These are phyloP conservation scores for Falco berigora DNA, from an alignment of 2,797 vertebrate genomes.

Conservation along the genomic window DNA sequence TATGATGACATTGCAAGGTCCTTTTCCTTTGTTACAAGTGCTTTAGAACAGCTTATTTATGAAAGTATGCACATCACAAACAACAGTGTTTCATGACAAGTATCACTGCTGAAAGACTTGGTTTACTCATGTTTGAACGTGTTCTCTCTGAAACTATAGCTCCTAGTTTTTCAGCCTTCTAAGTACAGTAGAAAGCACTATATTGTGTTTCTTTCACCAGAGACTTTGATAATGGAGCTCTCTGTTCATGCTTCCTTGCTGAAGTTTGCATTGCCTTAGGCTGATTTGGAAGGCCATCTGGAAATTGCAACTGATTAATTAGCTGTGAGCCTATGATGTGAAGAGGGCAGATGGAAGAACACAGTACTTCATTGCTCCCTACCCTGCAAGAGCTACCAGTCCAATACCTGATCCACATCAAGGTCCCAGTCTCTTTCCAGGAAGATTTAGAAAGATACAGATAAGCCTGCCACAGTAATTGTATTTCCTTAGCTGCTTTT, in stretches of 20 bases:
- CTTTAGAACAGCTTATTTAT: not conserved
- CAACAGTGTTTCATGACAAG: not conserved
- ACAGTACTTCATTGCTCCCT: not conserved
- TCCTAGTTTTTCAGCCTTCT: not conserved
- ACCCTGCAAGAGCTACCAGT: not conserved
- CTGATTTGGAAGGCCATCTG: conserved; percentile 27
- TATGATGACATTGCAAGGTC: not conserved
- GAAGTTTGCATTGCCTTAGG: not conserved
- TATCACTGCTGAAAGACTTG: not conserved
- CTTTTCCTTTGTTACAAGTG: not conserved
- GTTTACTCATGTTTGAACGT: not conserved
- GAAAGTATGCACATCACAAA: not conserved
- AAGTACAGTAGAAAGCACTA: not conserved
- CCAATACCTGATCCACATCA: accelerated
- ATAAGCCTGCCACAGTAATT: not conserved
- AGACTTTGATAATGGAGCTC: not conserved
- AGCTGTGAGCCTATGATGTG: not conserved
- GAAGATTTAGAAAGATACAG: not conserved
- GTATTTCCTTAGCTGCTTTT: not conserved
- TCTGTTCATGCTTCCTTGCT: not conserved
- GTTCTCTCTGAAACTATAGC: not conserved
- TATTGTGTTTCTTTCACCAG: not conserved
- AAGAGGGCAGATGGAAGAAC: conserved; percentile 18
- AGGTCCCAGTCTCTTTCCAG: not conserved
- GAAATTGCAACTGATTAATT: conserved; percentile 37